Conservation (phyloP, 2,888 invertebrate species). For the Meta bourneti region DNA sequence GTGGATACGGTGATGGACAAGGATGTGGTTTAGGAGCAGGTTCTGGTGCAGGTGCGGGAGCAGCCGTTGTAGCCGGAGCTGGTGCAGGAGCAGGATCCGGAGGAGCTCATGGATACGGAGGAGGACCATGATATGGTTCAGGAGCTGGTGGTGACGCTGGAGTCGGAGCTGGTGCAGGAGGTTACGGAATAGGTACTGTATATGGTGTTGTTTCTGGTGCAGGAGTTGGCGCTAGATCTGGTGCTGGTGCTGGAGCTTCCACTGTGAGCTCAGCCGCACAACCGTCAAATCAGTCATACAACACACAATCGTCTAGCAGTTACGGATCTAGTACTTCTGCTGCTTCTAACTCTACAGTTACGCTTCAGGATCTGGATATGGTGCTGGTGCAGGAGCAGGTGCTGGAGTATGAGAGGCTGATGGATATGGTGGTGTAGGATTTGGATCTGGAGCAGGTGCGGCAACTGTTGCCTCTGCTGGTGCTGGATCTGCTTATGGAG, state of each 20-base stretch:
- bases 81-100: not conserved
- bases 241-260: not conserved
- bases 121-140: not conserved
- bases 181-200: not conserved
- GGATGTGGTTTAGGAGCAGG: constrained; percentile 2
- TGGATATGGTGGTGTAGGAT: not conserved
- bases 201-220: not conserved
- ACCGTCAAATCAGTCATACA: not conserved
- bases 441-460: too few species aligned
- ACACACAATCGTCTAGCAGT: too few species aligned
- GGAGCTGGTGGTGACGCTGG: not conserved
- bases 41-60: not conserved
- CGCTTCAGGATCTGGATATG: not conserved
- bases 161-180: not conserved
- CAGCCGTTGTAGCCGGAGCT: not conserved
- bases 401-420: not conserved
- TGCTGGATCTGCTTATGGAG: too few species aligned
- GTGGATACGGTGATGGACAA: not conserved
- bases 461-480: too few species aligned
- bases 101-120: not conserved
- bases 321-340: not conserved
- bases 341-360: not conserved
- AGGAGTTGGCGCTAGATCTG: not conserved
- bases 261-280: not conserved
- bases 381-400: not conserved